These are phyloP conservation scores for Drosophila nigromelanica DNA, from an alignment of 1,140 invertebrate genomes.

Conservation along the genomic window DNA sequence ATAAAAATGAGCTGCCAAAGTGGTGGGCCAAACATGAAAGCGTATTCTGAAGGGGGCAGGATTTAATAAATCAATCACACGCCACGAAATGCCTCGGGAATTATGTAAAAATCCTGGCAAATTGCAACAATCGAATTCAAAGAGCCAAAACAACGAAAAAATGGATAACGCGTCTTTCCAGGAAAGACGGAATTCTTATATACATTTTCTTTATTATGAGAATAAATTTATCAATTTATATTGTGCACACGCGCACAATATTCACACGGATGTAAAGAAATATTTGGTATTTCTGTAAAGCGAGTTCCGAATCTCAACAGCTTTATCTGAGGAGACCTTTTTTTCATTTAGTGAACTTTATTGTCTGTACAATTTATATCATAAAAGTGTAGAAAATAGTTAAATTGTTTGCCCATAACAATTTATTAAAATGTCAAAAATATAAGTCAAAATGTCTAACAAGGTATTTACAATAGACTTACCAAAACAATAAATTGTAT, in stretches of 20 bases:
- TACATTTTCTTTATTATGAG: neutral
- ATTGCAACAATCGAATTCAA: conserved; percentile 11
- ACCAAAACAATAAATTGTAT: too few relatives aligned
- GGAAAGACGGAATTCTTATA: neutral
- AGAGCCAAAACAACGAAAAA: neutral
- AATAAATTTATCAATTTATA: neutral
- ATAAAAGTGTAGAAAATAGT: too few relatives aligned
- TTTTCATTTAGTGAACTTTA: too few relatives aligned
- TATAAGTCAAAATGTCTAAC: too few relatives aligned
- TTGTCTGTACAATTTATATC: too few relatives aligned
- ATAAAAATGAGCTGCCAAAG: conserved; percentile 1
- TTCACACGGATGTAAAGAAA: too few relatives aligned
- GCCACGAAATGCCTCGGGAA: conserved; percentile 17
- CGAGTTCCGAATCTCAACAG: too few relatives aligned
- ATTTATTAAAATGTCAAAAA: too few relatives aligned
- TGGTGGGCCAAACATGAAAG: conserved; percentile 27
- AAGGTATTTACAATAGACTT: too few relatives aligned
- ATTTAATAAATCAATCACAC: conserved; percentile 44
- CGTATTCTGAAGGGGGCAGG: conserved; percentile 8
- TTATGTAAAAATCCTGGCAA: conserved; percentile 2
- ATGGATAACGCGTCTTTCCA: neutral
- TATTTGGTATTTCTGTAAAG: too few relatives aligned
- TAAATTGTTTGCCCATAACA: too few relatives aligned
- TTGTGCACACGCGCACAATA: neutral
- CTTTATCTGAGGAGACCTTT: too few relatives aligned